Conservation (phyloP, 1,140 invertebrate species). For the Cotesia chilonis region DNA sequence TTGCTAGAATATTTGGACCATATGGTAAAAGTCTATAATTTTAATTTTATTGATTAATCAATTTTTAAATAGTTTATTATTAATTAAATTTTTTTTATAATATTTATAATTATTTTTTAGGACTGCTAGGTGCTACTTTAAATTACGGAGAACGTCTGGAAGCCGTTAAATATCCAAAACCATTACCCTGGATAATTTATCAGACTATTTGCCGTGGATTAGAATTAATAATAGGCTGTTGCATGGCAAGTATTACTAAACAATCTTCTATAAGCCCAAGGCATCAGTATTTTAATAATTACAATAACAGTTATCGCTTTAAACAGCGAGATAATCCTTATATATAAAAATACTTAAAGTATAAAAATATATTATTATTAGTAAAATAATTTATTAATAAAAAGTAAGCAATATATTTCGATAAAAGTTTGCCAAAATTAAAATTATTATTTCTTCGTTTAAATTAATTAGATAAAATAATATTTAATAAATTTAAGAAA, state of each 20-base stretch:
- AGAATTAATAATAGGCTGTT: constrained; percentile 69
- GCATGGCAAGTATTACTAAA: constrained; percentile 72
- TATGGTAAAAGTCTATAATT: constrained; percentile 54
- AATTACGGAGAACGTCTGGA: constrained; percentile 46
- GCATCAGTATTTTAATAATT: constrained; percentile 63
- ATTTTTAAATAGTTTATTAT: constrained; percentile 8
- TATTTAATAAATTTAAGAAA: too few species aligned
- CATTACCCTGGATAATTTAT: constrained; percentile 69
- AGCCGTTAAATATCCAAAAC: constrained; percentile 47
- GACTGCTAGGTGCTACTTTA: constrained; percentile 50
- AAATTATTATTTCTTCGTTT: too few species aligned
- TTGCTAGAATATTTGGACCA: constrained; percentile 66
- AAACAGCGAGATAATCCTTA: constrained; percentile 64
- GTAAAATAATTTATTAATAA: constrained; percentile 1
- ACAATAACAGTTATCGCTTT: constrained; percentile 63
- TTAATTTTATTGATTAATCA: background rate
- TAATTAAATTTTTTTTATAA: constrained; percentile 10
- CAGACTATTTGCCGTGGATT: constrained; percentile 66
- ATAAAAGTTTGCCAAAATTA: constrained; percentile 20
- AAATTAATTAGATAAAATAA: too few species aligned
- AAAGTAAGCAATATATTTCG: constrained; percentile 18
- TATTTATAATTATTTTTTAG: constrained; percentile 37
- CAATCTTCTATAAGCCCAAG: constrained; percentile 69
- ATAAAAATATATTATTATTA: background rate
- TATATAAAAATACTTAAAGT: constrained; percentile 50